Conservation (phyloP, 2,797 vertebrate species). For the Peromyscus attwateri region DNA sequence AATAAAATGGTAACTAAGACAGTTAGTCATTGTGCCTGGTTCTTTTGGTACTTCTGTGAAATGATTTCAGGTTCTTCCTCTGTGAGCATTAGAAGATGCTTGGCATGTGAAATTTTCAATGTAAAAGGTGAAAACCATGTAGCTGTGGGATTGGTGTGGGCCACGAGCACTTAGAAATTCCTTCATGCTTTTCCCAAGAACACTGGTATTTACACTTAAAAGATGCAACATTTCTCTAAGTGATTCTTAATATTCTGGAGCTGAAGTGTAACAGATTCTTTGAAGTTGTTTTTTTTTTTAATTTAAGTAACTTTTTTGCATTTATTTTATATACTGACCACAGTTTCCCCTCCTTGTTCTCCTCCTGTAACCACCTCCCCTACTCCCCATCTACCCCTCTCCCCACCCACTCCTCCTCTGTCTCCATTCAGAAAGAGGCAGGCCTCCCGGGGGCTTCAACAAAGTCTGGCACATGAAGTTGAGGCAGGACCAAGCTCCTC, state of each 20-base stretch:
- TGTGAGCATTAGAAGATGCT: background rate
- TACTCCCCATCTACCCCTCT: no score
- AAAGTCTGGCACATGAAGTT: no score
- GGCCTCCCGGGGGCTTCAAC: no score
- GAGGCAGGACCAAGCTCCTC: no score
- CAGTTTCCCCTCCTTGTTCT: no score
- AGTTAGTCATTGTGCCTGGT: background rate
- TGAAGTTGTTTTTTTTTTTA: background rate
- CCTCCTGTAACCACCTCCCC: no score
- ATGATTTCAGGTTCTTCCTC: slow-evolving; percentile 24
- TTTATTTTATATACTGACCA: no score
- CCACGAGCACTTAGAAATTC: background rate
- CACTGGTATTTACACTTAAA: background rate
- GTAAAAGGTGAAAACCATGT: background rate
- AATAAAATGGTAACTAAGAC: background rate
- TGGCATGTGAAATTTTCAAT: background rate
- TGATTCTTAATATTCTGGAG: slow-evolving; percentile 56
- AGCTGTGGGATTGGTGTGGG: background rate
- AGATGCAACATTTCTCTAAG: slow-evolving; percentile 9
- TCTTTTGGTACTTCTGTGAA: slow-evolving; percentile 3
- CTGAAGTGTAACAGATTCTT: background rate
- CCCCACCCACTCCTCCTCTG: no score
- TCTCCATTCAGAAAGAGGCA: no score
- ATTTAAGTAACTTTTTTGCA: no score
- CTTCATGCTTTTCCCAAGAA: slow-evolving; percentile 17